Evolutionary conservation across 2,888 invertebrate genomes (phyloP).

Genomic region (Ectemnius lituratus): DNA sequence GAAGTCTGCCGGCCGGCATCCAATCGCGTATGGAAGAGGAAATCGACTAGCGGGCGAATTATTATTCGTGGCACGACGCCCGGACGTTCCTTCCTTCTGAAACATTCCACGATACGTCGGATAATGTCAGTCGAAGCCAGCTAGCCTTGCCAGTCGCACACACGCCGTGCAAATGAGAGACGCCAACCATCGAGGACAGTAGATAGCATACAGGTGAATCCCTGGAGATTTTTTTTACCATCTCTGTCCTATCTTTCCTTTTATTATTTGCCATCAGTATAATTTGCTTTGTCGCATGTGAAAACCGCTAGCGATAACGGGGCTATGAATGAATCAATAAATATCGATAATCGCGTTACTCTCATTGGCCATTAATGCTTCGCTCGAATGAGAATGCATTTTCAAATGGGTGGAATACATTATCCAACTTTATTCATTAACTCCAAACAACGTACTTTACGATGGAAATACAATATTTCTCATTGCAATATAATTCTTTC

Average conservation of each 20-base stretch:
- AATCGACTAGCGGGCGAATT: constrained; percentile 69
- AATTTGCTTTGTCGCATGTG: too few relatives aligned
- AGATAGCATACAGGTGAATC: constrained; percentile 26
- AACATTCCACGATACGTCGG: constrained; percentile 73
- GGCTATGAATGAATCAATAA: constrained; percentile 67
- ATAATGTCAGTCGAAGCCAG: constrained; percentile 69
- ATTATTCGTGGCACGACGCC: constrained; percentile 73
- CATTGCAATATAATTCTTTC: too few relatives aligned
- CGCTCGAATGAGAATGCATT: too few relatives aligned
- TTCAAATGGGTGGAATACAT: constrained; percentile 13
- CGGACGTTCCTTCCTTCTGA: constrained; percentile 75
- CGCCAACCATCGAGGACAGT: constrained; percentile 14
- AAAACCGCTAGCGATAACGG: too few relatives aligned
- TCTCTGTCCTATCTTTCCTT: neutral
- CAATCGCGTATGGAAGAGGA: constrained; percentile 63
- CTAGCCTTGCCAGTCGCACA: constrained; percentile 69
- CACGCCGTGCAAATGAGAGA: constrained; percentile 47
- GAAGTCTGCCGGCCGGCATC: constrained; percentile 12
- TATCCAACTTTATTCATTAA: neutral
- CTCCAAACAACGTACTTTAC: too few relatives aligned
- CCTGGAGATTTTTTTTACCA: neutral
- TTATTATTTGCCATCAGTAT: neutral
- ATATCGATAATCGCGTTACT: constrained; percentile 34
- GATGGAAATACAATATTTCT: too few relatives aligned
- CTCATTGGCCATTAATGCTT: too few relatives aligned